phyloP scores from a whole-genome alignment of 1,140 invertebrate genomes.

The Limonius californicus region DNA sequence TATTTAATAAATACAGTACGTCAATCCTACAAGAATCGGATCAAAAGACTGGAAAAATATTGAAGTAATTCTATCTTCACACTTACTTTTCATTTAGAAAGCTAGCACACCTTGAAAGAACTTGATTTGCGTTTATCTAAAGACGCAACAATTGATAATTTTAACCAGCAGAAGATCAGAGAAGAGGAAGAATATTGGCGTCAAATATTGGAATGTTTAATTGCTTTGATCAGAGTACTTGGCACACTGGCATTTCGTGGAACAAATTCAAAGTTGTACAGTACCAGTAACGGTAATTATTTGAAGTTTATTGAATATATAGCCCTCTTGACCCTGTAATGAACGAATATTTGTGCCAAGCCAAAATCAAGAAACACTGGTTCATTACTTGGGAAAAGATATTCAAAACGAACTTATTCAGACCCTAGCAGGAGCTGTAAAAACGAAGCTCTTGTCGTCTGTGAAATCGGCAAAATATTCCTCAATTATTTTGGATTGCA shows the following conservation, averaged over 20 bases:
- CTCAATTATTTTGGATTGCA: conserved; percentile 46
- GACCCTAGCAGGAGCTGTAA: conserved; percentile 35
- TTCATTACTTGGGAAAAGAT: conserved; percentile 16
- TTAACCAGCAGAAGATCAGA: too few relatives aligned
- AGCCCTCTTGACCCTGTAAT: background rate
- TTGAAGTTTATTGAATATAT: conserved; percentile 8
- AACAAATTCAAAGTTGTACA: conserved; percentile 3
- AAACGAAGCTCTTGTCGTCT: conserved; percentile 34
- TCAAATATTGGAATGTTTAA: conserved; percentile 2
- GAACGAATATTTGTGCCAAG: background rate
- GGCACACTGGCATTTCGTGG: conserved; percentile 6
- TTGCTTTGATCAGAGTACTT: conserved; percentile 6
- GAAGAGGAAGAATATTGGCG: conserved; percentile 1
- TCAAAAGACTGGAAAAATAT: conserved; percentile 20
- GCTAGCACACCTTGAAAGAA: conserved; percentile 7
- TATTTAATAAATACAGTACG: conserved; percentile 7
- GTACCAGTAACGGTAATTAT: conserved; percentile 12
- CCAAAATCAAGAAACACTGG: background rate
- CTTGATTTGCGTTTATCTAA: conserved; percentile 5
- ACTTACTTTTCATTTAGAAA: conserved; percentile 16
- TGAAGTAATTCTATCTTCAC: background rate
- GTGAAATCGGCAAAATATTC: conserved; percentile 43
- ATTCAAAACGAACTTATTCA: conserved; percentile 32
- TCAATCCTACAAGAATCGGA: background rate
- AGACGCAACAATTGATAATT: background rate